Conservation (phyloP, 2,113 vertebrate genomes). For the Nothoprocta perdicaria region DNA sequence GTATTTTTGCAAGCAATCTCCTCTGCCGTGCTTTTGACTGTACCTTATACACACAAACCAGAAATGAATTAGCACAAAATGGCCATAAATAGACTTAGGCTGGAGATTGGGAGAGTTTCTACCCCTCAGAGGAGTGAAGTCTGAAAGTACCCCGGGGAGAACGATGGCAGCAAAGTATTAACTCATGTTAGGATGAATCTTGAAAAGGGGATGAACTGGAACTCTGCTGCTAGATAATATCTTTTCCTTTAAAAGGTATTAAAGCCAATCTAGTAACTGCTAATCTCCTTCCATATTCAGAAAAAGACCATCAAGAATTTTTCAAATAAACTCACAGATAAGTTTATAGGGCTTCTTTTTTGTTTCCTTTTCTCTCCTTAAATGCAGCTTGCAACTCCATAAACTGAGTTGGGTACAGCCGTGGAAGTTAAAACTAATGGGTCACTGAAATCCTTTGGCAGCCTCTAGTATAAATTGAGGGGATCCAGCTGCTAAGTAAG, state of each 20-base stretch:
- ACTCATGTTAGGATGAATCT: background rate
- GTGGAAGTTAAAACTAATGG: conserved; percentile 8
- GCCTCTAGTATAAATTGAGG: conserved; percentile 12
- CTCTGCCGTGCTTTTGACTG: background rate
- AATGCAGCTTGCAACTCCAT: conserved; percentile 6
- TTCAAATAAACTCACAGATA: conserved; percentile 1
- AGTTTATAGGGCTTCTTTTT: conserved; percentile 23
- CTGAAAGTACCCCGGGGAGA: background rate
- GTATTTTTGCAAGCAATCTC: background rate
- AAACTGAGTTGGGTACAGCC: conserved; percentile 45
- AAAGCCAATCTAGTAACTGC: conserved; percentile 18
- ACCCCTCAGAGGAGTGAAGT: background rate
- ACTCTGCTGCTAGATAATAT: conserved; percentile 35
- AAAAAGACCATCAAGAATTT: conserved; percentile 42
- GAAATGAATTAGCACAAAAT: background rate
- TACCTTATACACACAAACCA: background rate
- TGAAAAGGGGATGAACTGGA: background rate
- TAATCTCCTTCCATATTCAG: conserved; percentile 46
- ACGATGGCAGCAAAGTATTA: background rate
- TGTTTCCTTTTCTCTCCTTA: background rate
- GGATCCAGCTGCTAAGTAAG: conserved; percentile 24
- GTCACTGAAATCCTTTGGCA: conserved; percentile 49
- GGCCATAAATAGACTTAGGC: background rate
- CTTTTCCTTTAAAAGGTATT: conserved; percentile 24
- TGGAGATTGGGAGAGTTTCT: background rate